Percentiles rank a stretch among this genome's conserved stretches.
Evolutionary conservation across 2,888 invertebrate genomes (phyloP).

Genomic region (Lithophane leautieri): DNA sequence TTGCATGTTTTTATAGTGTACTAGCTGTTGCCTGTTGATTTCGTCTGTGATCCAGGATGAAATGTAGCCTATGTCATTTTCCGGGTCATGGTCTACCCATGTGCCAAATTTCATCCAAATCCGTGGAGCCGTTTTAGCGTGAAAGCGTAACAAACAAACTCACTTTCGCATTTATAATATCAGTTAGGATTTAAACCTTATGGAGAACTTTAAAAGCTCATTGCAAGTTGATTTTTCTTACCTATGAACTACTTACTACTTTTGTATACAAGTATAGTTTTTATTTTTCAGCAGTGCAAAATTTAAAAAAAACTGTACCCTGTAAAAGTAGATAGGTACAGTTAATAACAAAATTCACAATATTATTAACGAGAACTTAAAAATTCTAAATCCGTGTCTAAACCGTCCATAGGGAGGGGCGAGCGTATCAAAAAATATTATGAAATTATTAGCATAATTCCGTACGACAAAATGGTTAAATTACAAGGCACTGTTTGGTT

Average conservation of each 20-base stretch:
- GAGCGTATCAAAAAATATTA: constrained; percentile 87
- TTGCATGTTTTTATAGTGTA: constrained; percentile 29
- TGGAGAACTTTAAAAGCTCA: constrained; percentile 8
- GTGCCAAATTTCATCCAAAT: too few species aligned
- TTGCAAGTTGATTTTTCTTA: neutral
- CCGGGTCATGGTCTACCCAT: too few species aligned
- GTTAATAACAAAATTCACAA: constrained; percentile 25
- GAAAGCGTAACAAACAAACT: too few species aligned
- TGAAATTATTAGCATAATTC: constrained; percentile 87
- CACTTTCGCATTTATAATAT: too few species aligned
- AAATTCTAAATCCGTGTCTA: constrained; percentile 58
- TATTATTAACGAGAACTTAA: constrained; percentile 57
- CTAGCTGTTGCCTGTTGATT: too few species aligned
- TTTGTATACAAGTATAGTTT: too few species aligned
- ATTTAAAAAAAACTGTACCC: too few species aligned
- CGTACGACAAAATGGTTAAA: constrained; percentile 86
- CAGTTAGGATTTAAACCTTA: constrained; percentile 5
- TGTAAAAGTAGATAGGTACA: constrained; percentile 8
- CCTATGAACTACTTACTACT: too few species aligned
- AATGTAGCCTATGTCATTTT: too few species aligned
- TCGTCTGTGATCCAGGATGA: too few species aligned
- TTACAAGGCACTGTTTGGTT: constrained; percentile 69
- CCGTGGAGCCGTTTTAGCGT: too few species aligned
- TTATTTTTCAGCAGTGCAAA: too few species aligned
- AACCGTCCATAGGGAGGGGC: constrained; percentile 60